Conservation (phyloP, 1,140 invertebrate species). For the Drosophila neocordata region DNA sequence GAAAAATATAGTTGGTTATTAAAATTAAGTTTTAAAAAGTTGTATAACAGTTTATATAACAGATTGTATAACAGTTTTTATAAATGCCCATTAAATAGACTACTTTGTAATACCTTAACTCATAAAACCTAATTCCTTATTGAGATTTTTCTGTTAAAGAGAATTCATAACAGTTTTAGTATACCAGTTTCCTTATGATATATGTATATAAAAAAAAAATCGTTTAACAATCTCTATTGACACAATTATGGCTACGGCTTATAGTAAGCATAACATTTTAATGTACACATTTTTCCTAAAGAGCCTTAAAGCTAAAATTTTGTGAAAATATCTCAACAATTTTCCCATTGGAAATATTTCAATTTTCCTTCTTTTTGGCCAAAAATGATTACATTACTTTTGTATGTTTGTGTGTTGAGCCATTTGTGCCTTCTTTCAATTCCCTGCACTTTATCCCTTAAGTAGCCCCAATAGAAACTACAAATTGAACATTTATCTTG, state of each 20-base stretch:
- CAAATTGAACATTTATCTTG: constrained; percentile 61
- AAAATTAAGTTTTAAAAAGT: neutral
- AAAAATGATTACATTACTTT: constrained; percentile 42
- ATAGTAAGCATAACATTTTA: neutral
- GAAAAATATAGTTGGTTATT: too few relatives aligned
- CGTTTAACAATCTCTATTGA: neutral
- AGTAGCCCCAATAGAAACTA: constrained; percentile 55
- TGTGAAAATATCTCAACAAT: neutral
- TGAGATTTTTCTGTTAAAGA: too few relatives aligned
- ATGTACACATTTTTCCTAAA: neutral
- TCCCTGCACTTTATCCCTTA: constrained; percentile 32
- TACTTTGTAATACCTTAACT: too few relatives aligned
- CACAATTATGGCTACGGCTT: neutral
- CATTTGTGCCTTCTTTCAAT: constrained; percentile 46
- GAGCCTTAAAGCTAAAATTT: neutral
- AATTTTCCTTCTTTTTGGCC: constrained; percentile 26
- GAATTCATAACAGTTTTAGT: too few relatives aligned
- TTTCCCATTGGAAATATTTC: neutral
- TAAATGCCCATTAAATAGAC: too few relatives aligned
- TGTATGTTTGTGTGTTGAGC: neutral
- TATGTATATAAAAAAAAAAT: neutral
- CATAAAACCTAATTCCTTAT: too few relatives aligned
- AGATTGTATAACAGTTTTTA: too few relatives aligned
- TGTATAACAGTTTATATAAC: neutral
- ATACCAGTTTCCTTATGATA: too few relatives aligned